Base-by-base conservation (phyloP, 2,797 vertebrate genomes). In the Lutjanus campechanus region DNA sequence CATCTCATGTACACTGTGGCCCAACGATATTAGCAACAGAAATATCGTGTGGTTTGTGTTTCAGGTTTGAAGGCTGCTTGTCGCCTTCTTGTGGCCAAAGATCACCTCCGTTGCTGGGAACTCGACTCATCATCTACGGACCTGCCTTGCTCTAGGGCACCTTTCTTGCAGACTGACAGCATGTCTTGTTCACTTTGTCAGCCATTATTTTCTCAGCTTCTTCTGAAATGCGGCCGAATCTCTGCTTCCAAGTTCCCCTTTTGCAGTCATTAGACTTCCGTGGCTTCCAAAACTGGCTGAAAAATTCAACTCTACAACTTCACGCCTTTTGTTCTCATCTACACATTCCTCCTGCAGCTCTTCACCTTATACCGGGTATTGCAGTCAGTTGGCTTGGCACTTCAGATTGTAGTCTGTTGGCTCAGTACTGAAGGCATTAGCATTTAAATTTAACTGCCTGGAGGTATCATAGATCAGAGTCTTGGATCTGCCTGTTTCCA, bases 381-480 rank as follows among this genome's bases (percentile, higher is more conserved):
- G 81, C 76, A 82, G 81, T 83, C 78, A 63, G 76, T 54, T 47
- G 83, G 54, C 76, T 53, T 70, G 87, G 72, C 84, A 77, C 82
- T 78, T 77, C 29, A 85, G 82, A 89, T 88, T 84, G 86, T 79
- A 65, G 76, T 92, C 70, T 77, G 76, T 68, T 20, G 58, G 63
- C 73, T 83, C 46, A 3, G 59, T 53, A 71, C 70, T 83, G 46
- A 90, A 85, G 61, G 82, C 82, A 93, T 92, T 93, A 91, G 91
- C 92, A 92, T 92, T 92, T 92, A 91, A 86, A 93, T 91, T 62
- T 79, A 75, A 84, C 66, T 82, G 85, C 87, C 85, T 61, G 75
- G 25, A 88, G 89, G 78, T 78, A 79, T 90, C 88, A 77, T 81
- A 83, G 76, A 91, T 93, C 85, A 89, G 81, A 91, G 69, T 88